A percentile compares a stretch with the other conserved stretches of the same genome.
phyloP scores from a whole-genome alignment of 2,888 invertebrate species.

The Dynastes hyllus region DNA sequence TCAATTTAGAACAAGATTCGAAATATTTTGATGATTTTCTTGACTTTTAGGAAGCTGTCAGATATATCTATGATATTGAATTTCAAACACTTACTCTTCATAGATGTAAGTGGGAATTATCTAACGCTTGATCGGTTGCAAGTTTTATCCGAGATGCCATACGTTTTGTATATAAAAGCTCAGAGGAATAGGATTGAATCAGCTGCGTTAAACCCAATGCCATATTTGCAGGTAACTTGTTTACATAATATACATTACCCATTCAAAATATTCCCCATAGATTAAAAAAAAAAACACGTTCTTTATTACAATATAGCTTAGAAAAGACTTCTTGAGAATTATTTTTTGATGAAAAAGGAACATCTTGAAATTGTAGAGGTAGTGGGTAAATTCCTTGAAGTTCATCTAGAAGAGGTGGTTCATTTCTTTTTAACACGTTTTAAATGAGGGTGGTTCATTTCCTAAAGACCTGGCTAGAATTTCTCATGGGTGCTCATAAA shows the following conservation, averaged over 20 bases:
- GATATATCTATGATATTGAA: slow-evolving; percentile 72
- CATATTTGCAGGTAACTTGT: slow-evolving; percentile 74
- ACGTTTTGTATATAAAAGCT: slow-evolving; percentile 75
- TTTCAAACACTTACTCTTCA: slow-evolving; percentile 75
- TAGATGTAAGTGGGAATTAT: slow-evolving; percentile 75
- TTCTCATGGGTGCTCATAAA: no score
- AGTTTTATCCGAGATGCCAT: slow-evolving; percentile 73
- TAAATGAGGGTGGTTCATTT: slow-evolving; percentile 60
- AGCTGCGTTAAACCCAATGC: slow-evolving; percentile 72
- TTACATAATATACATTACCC: no score
- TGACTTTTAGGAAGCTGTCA: slow-evolving; percentile 70
- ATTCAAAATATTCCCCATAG: no score
- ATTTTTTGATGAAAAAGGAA: no score
- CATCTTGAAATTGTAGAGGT: no score
- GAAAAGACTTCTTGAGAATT: no score
- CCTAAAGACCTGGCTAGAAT: slow-evolving; percentile 56
- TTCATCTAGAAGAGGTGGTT: no score
- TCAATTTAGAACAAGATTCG: not conserved
- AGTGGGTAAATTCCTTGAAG: not conserved
- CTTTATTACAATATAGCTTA: no score
- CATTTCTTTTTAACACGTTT: not conserved
- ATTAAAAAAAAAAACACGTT: no score
- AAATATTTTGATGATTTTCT: not conserved
- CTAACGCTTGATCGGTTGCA: slow-evolving; percentile 72
- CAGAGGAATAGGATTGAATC: slow-evolving; percentile 74